phyloP scores from a whole-genome alignment of 2,797 vertebrate species.

The Megalops cyprinoides region DNA sequence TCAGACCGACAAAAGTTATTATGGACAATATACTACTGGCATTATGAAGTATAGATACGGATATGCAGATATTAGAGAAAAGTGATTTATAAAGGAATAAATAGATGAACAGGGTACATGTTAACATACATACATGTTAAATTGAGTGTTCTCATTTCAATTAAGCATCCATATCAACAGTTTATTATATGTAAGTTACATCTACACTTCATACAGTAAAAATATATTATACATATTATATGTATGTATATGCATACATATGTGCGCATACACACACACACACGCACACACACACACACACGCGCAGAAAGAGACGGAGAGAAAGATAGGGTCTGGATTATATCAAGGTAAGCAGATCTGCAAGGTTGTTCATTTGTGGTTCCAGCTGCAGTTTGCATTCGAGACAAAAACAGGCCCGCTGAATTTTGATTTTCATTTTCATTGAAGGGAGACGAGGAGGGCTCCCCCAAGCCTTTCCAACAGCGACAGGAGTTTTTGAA shows the following conservation, averaged over 20 bases:
- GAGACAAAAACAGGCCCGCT: neutral
- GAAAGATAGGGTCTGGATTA: neutral
- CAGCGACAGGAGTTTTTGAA: neutral
- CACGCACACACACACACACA: too few relatives aligned
- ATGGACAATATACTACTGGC: neutral
- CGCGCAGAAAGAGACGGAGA: too few relatives aligned
- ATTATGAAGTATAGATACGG: constrained; percentile 11
- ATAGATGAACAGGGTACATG: too few relatives aligned
- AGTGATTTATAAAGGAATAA: too few relatives aligned
- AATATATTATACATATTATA: too few relatives aligned
- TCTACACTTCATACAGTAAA: too few relatives aligned
- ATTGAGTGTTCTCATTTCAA: neutral
- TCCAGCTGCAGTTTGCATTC: neutral
- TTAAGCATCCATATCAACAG: neutral
- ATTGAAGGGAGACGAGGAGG: neutral
- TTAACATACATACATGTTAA: neutral
- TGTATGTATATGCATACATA: too few relatives aligned
- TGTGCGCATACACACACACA: too few relatives aligned
- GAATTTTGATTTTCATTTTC: neutral
- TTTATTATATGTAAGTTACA: neutral
- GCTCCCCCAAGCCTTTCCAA: constrained; percentile 6
- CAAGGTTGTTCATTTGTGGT: too few relatives aligned
- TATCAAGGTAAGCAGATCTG: neutral
- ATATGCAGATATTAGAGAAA: constrained; percentile 9
- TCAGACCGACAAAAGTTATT: neutral